phyloP scores from a whole-genome alignment of 2,888 invertebrate genomes.

The Drymonia ruficornis region DNA sequence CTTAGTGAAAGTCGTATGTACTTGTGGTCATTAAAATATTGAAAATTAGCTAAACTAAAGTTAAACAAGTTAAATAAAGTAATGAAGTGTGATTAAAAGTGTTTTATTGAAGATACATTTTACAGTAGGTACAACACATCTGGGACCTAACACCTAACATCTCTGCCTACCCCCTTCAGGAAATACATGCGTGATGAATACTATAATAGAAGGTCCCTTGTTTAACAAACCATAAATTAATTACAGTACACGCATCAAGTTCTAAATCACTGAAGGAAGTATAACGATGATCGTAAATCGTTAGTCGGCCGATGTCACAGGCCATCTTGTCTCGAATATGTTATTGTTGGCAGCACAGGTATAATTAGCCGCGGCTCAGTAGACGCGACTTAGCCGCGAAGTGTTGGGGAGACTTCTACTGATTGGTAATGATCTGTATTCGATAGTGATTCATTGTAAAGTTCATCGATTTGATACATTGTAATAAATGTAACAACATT shows the following conservation, averaged over 20 bases:
- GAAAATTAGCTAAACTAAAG: too few species aligned
- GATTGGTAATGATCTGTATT: not conserved
- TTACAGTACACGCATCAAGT: not conserved
- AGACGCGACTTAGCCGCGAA: conserved; percentile 7
- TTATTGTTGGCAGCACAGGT: conserved; percentile 5
- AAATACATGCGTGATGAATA: too few species aligned
- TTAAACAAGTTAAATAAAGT: too few species aligned
- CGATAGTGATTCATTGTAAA: conserved; percentile 1
- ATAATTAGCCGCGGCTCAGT: conserved; percentile 7
- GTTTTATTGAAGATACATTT: too few species aligned
- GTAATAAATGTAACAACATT: not conserved
- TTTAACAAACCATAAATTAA: not conserved
- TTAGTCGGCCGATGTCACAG: conserved; percentile 4
- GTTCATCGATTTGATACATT: conserved; percentile 1
- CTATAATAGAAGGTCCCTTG: not conserved
- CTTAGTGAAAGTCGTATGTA: too few species aligned
- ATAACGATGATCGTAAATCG: conserved; percentile 4
- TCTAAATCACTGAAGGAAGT: conserved; percentile 6
- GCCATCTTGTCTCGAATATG: conserved; percentile 7
- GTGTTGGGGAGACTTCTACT: not conserved
- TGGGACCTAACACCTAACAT: too few species aligned
- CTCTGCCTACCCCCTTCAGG: too few species aligned
- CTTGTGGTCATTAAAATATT: too few species aligned
- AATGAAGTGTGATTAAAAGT: too few species aligned
- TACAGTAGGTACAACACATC: too few species aligned